Evolutionary conservation across 2,888 invertebrate species (phyloP), one percentile per base, ranked within the genome.

Genomic region (Ormyrus pomaceus): DNA sequence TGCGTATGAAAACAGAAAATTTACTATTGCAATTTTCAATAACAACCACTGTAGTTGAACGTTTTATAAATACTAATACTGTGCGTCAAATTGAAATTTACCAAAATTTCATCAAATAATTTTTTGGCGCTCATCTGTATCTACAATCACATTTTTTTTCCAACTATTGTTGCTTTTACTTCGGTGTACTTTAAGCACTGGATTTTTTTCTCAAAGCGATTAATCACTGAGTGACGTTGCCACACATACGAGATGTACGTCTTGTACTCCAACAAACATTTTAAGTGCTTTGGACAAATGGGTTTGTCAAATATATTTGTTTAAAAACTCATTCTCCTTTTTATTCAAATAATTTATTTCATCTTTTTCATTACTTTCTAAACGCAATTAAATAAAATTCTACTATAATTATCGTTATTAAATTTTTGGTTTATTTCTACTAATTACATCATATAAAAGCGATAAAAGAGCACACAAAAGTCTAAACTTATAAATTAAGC

Each of bases 221-320:
- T 83, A 82, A 83, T 83, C 83, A 83, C 66, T 50, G 50, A 46
- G 59, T 83, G 83, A 83, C 79, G 79, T 80, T 72, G 80, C 69
- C 83, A 83, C 76, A 50, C 58, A 51, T 64, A 6, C 9, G 34
- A 48, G 11, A 50, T 50, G 13, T 51, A 48, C 11, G 51, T 56
- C 48, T 13, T 73, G 13, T 55, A 11, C 19, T 45, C 48, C 11
- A 6, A 4, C 10, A 50, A 46, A 19, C 19, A 46, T 69, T 55
- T 45, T 46, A 50, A 74, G 9, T 66, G 48, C 51, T 45, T 46
- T 13, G 13, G 59, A 50, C 51, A 51, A 59, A 34, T 34, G 34
- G 34, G 34, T 34, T 34, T 34, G 34, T 34, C 34, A 34, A 34
- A 34, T 34, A 34, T 0, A 4, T 34, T 34, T 34, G 34, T 34